A percentile compares a stretch with the other conserved stretches of the same genome.
Evolutionary conservation across 2,113 vertebrate species (phyloP).

Genomic region (Sylvia atricapilla): DNA sequence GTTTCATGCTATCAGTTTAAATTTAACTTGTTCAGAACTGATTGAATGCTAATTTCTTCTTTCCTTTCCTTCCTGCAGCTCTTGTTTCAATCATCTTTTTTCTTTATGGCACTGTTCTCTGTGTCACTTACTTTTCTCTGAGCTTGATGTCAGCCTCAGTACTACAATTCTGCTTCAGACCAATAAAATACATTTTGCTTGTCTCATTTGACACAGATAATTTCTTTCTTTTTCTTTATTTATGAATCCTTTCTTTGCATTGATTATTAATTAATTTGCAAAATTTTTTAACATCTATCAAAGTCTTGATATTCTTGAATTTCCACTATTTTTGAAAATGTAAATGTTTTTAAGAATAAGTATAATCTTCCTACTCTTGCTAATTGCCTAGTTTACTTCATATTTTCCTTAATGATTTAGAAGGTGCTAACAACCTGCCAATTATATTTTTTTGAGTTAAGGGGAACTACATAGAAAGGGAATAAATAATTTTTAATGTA

Average conservation of each 20-base stretch:
- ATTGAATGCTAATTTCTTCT: neutral
- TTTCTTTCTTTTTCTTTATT: neutral
- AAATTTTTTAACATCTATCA: too few species aligned
- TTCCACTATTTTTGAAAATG: neutral
- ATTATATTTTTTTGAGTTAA: neutral
- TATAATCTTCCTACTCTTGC: neutral
- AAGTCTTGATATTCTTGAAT: neutral
- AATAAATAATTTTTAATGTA: neutral
- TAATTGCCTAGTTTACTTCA: neutral
- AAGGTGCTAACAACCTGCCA: neutral
- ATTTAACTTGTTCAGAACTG: neutral
- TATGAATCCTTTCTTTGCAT: neutral
- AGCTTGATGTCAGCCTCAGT: neutral
- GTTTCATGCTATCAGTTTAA: neutral
- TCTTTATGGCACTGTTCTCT: neutral
- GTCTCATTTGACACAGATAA: neutral
- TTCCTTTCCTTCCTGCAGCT: neutral
- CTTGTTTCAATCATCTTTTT: neutral
- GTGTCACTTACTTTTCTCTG: neutral
- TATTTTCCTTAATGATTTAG: neutral
- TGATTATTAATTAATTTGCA: neutral
- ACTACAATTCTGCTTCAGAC: neutral
- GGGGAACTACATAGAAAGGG: neutral
- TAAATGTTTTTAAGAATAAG: neutral
- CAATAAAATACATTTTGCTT: neutral